Evolutionary conservation across 1,140 invertebrate species (phyloP).

Genomic region (Drosophila repletoides): DNA sequence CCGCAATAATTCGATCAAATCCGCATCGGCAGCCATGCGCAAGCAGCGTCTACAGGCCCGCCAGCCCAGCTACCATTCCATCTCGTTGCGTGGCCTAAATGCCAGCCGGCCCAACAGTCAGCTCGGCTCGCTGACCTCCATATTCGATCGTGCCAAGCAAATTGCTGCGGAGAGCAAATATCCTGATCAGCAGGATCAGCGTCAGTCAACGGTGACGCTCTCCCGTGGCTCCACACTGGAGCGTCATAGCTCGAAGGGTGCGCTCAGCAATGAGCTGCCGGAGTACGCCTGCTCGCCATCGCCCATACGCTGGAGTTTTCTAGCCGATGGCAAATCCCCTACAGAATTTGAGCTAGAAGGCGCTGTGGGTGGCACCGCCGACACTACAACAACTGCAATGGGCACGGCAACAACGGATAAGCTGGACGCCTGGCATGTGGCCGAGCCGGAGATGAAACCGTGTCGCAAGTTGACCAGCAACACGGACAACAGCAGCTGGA

Average conservation of each 20-base stretch:
- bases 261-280: constrained; percentile 72
- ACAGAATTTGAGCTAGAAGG: constrained; percentile 63
- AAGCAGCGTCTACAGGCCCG: constrained; percentile 65
- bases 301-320: constrained; percentile 80
- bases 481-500: constrained; percentile 37
- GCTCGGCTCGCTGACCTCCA: constrained; percentile 74
- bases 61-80: constrained; percentile 78
- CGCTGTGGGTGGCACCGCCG: constrained; percentile 35
- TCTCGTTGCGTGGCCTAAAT: constrained; percentile 70
- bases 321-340: constrained; percentile 73
- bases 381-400: background rate
- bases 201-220: constrained; percentile 23
- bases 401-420: constrained; percentile 31
- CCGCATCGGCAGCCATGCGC: constrained; percentile 66
- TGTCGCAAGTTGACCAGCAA: constrained; percentile 55
- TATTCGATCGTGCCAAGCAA: constrained; percentile 74
- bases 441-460: constrained; percentile 53
- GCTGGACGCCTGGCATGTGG: constrained; percentile 52
- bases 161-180: constrained; percentile 33
- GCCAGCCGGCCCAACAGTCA: constrained; percentile 69
- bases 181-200: constrained; percentile 8
- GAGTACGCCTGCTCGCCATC: constrained; percentile 80
- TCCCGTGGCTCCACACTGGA: constrained; percentile 70
- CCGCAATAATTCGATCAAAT: constrained; percentile 79
- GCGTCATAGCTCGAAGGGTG: constrained; percentile 70